Evolutionary conservation across 92 coral and sea anemone genomes (phyloP).

Genomic region (Palythoa grandiflora): DNA sequence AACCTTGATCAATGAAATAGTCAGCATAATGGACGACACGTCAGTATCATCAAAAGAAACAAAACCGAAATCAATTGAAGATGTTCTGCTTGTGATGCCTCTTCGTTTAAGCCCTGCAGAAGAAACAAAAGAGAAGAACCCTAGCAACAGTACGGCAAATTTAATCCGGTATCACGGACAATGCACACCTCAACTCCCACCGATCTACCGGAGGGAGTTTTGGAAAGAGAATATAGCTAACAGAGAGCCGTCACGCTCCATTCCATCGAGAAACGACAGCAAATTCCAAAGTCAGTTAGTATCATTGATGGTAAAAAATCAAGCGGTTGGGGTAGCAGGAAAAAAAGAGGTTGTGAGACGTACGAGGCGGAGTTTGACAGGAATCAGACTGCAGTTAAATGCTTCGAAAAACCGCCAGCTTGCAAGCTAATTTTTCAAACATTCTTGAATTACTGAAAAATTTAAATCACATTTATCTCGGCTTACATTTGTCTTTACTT

Average conservation of each 20-base stretch:
- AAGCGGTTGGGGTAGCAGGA: background rate
- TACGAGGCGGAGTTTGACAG: background rate
- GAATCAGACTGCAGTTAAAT: slow-evolving; percentile 9
- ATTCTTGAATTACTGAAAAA: no score
- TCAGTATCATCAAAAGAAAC: slow-evolving; percentile 12
- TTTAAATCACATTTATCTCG: no score
- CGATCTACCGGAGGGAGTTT: slow-evolving; percentile 76
- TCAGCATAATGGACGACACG: slow-evolving; percentile 5
- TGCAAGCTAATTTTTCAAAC: no score
- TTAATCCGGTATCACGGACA: background rate
- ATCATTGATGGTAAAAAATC: slow-evolving; percentile 27
- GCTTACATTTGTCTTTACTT: no score
- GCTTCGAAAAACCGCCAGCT: slow-evolving; percentile 18
- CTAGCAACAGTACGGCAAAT: no score
- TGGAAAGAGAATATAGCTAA: slow-evolving; percentile 66
- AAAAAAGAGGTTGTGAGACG: background rate
- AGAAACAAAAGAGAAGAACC: background rate
- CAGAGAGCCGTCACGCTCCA: slow-evolving; percentile 18
- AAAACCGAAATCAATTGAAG: background rate
- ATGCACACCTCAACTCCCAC: slow-evolving; percentile 49
- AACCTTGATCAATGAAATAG: background rate
- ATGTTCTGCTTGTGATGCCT: slow-evolving; percentile 16
- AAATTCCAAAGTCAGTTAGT: background rate
- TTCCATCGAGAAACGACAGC: slow-evolving; percentile 29
- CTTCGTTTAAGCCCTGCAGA: slow-evolving; percentile 21